phyloP scores from a whole-genome alignment of 37 sponge, comb jelly and placozoan species.

The Hormiphora californensis region DNA sequence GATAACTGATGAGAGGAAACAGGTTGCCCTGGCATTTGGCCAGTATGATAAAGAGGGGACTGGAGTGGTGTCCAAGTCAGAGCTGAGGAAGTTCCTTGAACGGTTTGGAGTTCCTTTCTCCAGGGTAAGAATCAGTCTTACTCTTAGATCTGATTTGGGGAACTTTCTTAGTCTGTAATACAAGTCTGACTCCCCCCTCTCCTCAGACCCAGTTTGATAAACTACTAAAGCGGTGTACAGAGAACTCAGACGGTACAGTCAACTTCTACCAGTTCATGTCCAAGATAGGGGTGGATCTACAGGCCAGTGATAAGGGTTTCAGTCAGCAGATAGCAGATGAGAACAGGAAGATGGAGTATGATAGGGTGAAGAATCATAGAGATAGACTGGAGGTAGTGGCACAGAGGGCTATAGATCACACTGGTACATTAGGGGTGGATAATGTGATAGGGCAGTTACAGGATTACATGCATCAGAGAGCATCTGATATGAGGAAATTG shows the following conservation, averaged over 20 bases:
- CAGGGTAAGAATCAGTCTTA: neutral
- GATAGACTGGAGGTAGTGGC: constrained; percentile 46
- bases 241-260: constrained; percentile 23
- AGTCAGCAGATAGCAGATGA: constrained; percentile 25
- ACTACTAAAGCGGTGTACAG: neutral
- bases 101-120: constrained; percentile 24
- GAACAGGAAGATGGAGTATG: neutral
- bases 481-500: constrained; percentile 32
- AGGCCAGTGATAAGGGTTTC: neutral
- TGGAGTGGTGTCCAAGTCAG: neutral
- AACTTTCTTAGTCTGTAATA: too few relatives aligned
- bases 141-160: neutral
- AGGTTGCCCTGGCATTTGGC: constrained; percentile 1
- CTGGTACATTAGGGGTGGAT: neutral
- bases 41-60: constrained; percentile 30
- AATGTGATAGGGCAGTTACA: neutral
- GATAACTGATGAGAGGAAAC: constrained; percentile 19
- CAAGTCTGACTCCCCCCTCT: neutral
- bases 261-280: constrained; percentile 30
- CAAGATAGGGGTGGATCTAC: neutral
- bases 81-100: constrained; percentile 40
- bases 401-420: constrained; percentile 42
- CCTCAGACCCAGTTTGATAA: constrained; percentile 32
- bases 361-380: constrained; percentile 22
- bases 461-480: constrained; percentile 34